Percentiles rank a stretch among this genome's conserved stretches.
phyloP scores from a whole-genome alignment of 2,797 vertebrate species.

The Xenops minutus region DNA sequence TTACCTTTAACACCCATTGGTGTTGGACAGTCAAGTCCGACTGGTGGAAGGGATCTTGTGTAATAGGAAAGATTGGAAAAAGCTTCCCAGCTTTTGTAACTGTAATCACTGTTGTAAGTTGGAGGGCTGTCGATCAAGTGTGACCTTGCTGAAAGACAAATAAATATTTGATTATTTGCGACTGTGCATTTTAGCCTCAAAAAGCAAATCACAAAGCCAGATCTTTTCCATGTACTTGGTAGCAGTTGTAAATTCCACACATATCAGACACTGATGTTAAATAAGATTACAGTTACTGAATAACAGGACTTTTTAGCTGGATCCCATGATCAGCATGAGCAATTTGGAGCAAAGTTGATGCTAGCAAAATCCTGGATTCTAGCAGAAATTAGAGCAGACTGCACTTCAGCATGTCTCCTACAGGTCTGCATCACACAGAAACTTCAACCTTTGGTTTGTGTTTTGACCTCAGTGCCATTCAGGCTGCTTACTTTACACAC shows the following conservation, averaged over 20 bases:
- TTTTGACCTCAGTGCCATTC: not conserved
- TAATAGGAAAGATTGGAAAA: slow-evolving; percentile 95
- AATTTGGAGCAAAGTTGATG: not conserved
- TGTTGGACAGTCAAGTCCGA: slow-evolving; percentile 89
- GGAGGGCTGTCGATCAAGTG: slow-evolving; percentile 96
- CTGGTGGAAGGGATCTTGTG: slow-evolving; percentile 90
- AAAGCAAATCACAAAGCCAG: not conserved
- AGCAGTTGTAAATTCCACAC: not conserved
- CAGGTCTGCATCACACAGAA: not conserved
- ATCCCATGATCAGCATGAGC: not conserved
- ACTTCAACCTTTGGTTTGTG: not conserved
- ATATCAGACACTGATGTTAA: not conserved
- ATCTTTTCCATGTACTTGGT: not conserved
- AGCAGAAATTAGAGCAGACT: not conserved
- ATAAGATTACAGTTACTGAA: not conserved
- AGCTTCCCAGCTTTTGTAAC: slow-evolving; percentile 96
- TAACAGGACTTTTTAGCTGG: not conserved
- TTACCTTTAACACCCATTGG: slow-evolving; percentile 95
- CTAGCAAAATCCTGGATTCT: not conserved
- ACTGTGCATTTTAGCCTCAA: not conserved
- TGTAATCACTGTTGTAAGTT: slow-evolving; percentile 89
- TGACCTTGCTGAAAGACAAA: slow-evolving; percentile 83
- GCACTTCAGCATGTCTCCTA: not conserved
- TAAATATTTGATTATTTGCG: not conserved
- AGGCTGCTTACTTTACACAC: not conserved